Evolutionary conservation across 1,140 invertebrate genomes (phyloP).

Genomic region (Dendroctonus valens): DNA sequence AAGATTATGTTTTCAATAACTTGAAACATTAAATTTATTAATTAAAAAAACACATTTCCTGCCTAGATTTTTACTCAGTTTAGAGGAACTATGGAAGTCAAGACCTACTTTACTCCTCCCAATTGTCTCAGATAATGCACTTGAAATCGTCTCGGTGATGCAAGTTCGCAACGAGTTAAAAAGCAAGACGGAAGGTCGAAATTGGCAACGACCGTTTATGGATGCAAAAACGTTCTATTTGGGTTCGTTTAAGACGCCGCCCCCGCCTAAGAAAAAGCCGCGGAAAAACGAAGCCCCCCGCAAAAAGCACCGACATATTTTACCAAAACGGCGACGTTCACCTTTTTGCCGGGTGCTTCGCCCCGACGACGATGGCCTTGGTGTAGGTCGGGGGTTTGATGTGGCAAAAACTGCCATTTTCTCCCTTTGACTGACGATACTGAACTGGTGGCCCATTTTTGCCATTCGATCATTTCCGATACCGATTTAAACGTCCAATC

Average conservation of each 20-base stretch:
- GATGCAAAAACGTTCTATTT: constrained; percentile 30
- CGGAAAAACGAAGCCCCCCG: constrained; percentile 30
- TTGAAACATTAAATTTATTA: too few species aligned
- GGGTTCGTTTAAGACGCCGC: constrained; percentile 27
- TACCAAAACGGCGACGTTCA: constrained; percentile 28
- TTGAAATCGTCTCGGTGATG: too few species aligned
- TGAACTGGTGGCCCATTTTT: constrained; percentile 26
- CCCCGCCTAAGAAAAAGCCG: constrained; percentile 27
- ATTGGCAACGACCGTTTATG: constrained; percentile 14
- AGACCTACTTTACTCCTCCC: too few species aligned
- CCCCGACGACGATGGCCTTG: constrained; percentile 27
- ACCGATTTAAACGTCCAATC: too few species aligned
- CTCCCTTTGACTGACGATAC: constrained; percentile 25
- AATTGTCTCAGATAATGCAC: too few species aligned
- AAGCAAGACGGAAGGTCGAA: constrained; percentile 10
- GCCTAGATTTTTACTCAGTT: too few species aligned
- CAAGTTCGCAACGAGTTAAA: not conserved
- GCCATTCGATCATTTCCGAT: constrained; percentile 4
- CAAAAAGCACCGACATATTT: constrained; percentile 31
- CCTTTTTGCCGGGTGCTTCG: constrained; percentile 22
- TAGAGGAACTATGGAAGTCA: too few species aligned
- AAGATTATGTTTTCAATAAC: too few species aligned
- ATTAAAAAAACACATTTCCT: too few species aligned
- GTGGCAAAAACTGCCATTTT: constrained; percentile 33
- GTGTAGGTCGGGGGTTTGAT: constrained; percentile 29